Conservation (phyloP, 2,888 invertebrate species). For the Latheticus oryzae region DNA sequence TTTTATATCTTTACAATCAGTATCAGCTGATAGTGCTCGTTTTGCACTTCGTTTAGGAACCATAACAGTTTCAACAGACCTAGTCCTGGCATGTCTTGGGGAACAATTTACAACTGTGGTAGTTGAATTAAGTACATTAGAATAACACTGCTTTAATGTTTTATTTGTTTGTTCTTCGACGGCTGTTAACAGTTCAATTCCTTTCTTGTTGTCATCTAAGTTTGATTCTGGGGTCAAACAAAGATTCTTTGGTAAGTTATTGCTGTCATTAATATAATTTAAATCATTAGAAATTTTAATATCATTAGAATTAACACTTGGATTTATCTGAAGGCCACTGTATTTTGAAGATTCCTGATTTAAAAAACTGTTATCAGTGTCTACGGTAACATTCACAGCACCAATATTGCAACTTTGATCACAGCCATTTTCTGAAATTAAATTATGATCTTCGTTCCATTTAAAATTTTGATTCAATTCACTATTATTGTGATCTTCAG, state of each 20-base stretch:
- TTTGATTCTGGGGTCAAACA: slow-evolving; percentile 53
- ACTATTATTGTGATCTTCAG: background rate
- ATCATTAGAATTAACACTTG: slow-evolving; percentile 51
- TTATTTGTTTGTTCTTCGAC: slow-evolving; percentile 59
- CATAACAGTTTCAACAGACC: slow-evolving; percentile 56
- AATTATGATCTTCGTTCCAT: slow-evolving; percentile 15
- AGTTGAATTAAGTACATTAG: slow-evolving; percentile 1
- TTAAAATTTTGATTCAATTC: slow-evolving; percentile 15
- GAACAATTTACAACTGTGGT: slow-evolving; percentile 41
- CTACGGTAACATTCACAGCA: slow-evolving; percentile 47
- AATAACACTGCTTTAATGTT: too few relatives aligned
- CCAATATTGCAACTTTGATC: slow-evolving; percentile 54
- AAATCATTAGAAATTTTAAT: slow-evolving; percentile 33
- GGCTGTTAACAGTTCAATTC: slow-evolving; percentile 57
- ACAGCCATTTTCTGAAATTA: slow-evolving; percentile 51
- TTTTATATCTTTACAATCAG: slow-evolving; percentile 48
- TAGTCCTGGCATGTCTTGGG: slow-evolving; percentile 56
- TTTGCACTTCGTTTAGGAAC: slow-evolving; percentile 53
- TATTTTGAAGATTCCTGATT: slow-evolving; percentile 48
- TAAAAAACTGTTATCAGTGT: slow-evolving; percentile 44
- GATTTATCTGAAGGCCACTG: slow-evolving; percentile 49
- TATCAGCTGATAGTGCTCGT: slow-evolving; percentile 58
- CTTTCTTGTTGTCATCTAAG: slow-evolving; percentile 57
- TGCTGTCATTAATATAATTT: slow-evolving; percentile 40
- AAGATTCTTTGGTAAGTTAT: slow-evolving; percentile 47